Conservation (phyloP, 2,113 vertebrate species). For the Sterrhoptilus dennistouni region DNA sequence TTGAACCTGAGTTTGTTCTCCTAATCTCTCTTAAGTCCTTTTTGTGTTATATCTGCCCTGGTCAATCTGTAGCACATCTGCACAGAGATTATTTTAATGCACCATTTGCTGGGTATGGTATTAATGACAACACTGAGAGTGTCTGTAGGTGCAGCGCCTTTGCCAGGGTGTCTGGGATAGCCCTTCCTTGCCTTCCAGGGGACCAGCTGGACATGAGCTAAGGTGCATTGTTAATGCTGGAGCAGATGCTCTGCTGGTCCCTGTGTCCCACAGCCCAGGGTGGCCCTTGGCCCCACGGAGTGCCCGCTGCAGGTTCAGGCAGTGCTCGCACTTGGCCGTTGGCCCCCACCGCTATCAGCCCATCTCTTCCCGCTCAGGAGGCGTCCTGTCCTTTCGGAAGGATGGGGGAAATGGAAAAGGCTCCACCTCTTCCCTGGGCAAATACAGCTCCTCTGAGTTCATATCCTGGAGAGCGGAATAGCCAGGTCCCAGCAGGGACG, state of each 20-base stretch:
- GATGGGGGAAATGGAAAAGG: constrained; percentile 71
- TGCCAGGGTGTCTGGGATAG: neutral
- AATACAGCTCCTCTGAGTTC: constrained; percentile 67
- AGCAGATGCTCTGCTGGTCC: neutral
- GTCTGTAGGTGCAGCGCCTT: neutral
- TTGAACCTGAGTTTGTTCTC: constrained; percentile 38
- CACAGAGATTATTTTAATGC: neutral
- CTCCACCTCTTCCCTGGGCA: constrained; percentile 70
- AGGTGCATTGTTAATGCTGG: neutral
- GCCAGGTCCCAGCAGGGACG: constrained; percentile 61
- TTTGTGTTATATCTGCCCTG: constrained; percentile 20
- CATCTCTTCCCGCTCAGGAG: constrained; percentile 59
- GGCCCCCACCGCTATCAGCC: neutral
- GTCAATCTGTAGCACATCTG: neutral
- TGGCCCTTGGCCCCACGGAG: neutral
- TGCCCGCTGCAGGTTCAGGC: neutral
- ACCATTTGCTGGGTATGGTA: neutral
- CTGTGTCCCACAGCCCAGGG: neutral
- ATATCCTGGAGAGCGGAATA: constrained; percentile 63
- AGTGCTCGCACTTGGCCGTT: neutral
- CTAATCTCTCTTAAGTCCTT: constrained; percentile 42
- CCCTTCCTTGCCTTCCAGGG: neutral
- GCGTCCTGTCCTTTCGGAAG: constrained; percentile 70
- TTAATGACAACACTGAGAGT: neutral
- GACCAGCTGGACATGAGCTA: neutral